Base-by-base conservation (phyloP, 2,888 invertebrate species). In the Notodonta ziczac region DNA sequence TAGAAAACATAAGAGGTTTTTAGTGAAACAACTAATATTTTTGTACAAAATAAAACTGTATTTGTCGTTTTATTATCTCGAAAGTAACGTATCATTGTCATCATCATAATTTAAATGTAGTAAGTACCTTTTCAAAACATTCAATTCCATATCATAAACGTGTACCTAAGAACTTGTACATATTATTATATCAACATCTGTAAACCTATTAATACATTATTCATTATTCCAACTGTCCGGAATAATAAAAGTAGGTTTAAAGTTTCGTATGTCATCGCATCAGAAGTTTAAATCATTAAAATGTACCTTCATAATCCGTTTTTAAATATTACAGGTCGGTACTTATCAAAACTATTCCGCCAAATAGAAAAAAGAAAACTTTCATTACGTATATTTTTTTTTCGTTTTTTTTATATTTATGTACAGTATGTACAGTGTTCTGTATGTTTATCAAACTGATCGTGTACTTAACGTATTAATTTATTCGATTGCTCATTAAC, bases 131-230 rank as follows among this genome's bases (percentile, higher is more conserved):
- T 67, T 73, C 70, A 73, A 79, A 70, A 82, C 82, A 80, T 74
- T 82, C 82, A 72, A 81, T 83, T 88, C 83, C 92, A 93, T 93
- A 93, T 92, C 92, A 92, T 88, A 83, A 78, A 76, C 76, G 80
- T 82, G 86, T 89, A 90, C 82, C 77, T 89, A 90, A 86, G 69
- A 75, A 82, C 85, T 83, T 90, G 86, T 88, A 89, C 80, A 84
- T 88, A 88, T 79, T 80, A 77, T 78, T 78, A 73, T 81, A 80
- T 76, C 76, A 69, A 78, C 72, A 77, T 72, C 35, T 35, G 35
- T 69, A 61, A 71, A 24, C n/a, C 5, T 16, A 14, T 52, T 12
- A 5, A 24, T 16, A 24, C 16, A 24, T 16, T 10, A 9, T 4
- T 16, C 14, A 53, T 5, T n/a, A 32, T 53, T 53, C 14, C 77